These are phyloP conservation scores for Papilio elwesi DNA, from an alignment of 2,888 invertebrate species.

Conservation along the genomic window DNA sequence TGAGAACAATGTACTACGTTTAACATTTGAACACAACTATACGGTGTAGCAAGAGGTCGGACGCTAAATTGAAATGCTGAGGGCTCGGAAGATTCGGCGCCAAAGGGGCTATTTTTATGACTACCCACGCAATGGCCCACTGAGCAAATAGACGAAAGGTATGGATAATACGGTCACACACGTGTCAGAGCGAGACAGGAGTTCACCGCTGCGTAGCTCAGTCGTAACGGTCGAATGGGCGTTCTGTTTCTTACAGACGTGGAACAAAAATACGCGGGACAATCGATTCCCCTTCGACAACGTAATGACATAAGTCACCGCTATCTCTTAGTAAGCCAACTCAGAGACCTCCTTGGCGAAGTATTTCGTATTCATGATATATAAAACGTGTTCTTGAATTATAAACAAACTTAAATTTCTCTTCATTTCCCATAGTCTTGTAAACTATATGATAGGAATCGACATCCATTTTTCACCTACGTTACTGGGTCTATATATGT, in stretches of 20 bases:
- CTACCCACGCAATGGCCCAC: constrained; percentile 82
- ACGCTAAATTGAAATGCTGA: constrained; percentile 78
- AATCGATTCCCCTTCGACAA: constrained; percentile 71
- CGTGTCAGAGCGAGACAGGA: constrained; percentile 74
- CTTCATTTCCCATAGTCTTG: too few species aligned
- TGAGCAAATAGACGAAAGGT: constrained; percentile 79
- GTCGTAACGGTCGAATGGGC: constrained; percentile 85
- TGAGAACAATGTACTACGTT: neutral
- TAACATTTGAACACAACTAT: constrained; percentile 45
- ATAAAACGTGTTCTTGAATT: too few species aligned
- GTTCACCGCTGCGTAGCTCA: constrained; percentile 78
- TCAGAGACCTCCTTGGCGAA: neutral
- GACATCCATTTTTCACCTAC: too few species aligned
- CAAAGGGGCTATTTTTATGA: constrained; percentile 84
- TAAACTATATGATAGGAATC: too few species aligned
- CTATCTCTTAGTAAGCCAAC: neutral
- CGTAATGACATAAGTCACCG: constrained; percentile 69
- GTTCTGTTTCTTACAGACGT: constrained; percentile 84
- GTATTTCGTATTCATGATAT: neutral
- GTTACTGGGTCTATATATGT: too few species aligned
- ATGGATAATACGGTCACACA: constrained; percentile 69
- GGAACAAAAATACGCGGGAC: constrained; percentile 83
- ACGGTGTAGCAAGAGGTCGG: constrained; percentile 73
- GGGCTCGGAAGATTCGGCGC: constrained; percentile 80
- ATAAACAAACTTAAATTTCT: neutral